Base-by-base conservation (phyloP, 2,113 vertebrate species). In the Pipa parva region DNA sequence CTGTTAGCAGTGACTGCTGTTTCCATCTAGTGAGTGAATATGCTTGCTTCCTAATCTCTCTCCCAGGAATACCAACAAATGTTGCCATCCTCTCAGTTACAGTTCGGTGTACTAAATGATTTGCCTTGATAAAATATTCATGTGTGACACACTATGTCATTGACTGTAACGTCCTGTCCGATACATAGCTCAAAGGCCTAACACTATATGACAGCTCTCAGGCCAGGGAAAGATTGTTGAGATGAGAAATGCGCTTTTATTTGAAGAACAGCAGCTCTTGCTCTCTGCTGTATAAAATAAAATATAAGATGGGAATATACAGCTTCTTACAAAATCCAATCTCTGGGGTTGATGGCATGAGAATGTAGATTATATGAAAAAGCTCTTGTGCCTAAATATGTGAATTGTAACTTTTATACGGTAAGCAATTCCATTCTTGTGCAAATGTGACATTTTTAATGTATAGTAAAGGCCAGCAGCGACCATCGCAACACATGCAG, bases 101-200 rank as follows among this genome's bases (percentile, higher is more conserved):
- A 70, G 66, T 45, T 39, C 42, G 66, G 57, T 54, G 22, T 70
- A 45, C 56, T 61, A 48, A 70, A 49, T 60, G 66, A 70, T 70
- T 61, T 70, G 66, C 66, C 58, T 70, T 70, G 57, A 70, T 61
- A 60, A 70, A 70, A 70, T 70, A 70, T 70, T 70, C 57, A 70
- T 70, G 58, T 60, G 66, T 70, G 66, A 61, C 66, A 70, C 58
- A 70, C 46, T 70, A 39, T 61, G 66, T 70, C 57, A 70, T 70
- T 70, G 66, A 58, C 66, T 50, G 57, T 45, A 70, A 61, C 54
- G 52, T 54, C 59, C 49, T 70, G 66, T 70, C 58, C 66, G 60
- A 54, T 70, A 45, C 66, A 45, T 33, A 61, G 66, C 58, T 70
- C 66, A 61, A 18, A 70, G 66, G 66, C 57, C 66, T 70, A 70